Evolutionary conservation across 2,888 invertebrate genomes (phyloP).

Genomic region (Eristalis tenax): DNA sequence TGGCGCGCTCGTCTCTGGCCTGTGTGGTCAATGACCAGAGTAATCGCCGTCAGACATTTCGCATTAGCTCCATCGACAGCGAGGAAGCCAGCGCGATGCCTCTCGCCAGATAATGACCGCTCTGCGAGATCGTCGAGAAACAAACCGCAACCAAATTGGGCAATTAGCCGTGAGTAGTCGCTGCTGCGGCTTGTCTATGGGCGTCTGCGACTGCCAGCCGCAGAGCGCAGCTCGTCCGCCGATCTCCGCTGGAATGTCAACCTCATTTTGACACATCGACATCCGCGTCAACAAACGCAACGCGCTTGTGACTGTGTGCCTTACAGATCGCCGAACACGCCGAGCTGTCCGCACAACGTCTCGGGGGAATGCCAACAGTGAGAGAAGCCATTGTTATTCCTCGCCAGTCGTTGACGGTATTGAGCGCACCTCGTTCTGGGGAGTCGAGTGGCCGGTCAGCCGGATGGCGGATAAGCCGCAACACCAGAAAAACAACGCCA

Average conservation of each 20-base stretch:
- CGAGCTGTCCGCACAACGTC: not conserved
- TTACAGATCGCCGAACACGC: not conserved
- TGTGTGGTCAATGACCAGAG: conserved; percentile 45
- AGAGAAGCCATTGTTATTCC: conserved; percentile 48
- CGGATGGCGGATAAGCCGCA: conserved; percentile 26
- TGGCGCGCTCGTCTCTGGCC: conserved; percentile 1
- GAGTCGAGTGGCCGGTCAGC: conserved; percentile 32
- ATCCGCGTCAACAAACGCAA: conserved; percentile 13
- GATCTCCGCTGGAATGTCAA: conserved; percentile 1
- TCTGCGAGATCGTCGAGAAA: conserved; percentile 1
- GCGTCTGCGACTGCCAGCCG: not conserved
- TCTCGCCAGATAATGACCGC: conserved; percentile 11
- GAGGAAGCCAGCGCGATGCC: not conserved
- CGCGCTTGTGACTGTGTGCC: not conserved
- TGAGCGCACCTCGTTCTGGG: conserved; percentile 57
- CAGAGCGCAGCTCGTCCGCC: not conserved
- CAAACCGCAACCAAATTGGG: conserved; percentile 21
- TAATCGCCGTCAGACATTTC: conserved; percentile 25
- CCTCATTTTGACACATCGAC: conserved; percentile 39
- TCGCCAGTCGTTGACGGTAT: conserved; percentile 40
- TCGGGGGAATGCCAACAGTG: not conserved
- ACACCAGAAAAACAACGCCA: not conserved
- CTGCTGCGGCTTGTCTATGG: not conserved
- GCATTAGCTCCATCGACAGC: conserved; percentile 5
- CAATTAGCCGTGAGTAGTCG: conserved; percentile 8